phyloP scores from a whole-genome alignment of 2,888 invertebrate genomes.

The Zhengitettix transpicula region DNA sequence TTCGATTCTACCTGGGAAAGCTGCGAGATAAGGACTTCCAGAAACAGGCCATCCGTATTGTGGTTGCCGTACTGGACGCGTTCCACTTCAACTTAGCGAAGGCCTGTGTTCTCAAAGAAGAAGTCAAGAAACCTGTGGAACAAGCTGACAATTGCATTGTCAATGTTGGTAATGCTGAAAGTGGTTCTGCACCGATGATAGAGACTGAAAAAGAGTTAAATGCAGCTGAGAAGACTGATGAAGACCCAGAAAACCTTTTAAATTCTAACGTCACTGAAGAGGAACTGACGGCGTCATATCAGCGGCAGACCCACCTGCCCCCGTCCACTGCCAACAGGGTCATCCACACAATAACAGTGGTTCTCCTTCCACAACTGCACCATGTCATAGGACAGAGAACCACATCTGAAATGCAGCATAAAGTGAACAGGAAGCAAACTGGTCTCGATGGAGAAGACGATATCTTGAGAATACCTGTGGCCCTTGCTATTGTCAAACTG shows the following conservation, averaged over 20 bases:
- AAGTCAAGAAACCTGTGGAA: too few species aligned
- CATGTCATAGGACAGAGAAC: conserved; percentile 49
- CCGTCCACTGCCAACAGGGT: conserved; percentile 61
- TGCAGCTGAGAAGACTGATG: neutral
- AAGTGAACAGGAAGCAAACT: conserved; percentile 51
- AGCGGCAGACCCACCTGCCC: conserved; percentile 32
- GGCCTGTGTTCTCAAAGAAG: neutral
- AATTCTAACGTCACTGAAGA: too few species aligned
- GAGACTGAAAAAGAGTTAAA: neutral
- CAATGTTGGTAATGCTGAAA: too few species aligned
- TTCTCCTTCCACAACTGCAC: conserved; percentile 66
- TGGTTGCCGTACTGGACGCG: conserved; percentile 66
- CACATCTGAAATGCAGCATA: conserved; percentile 58
- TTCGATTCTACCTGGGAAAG: conserved; percentile 64
- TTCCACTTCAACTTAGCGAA: conserved; percentile 68
- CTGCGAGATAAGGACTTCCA: conserved; percentile 57
- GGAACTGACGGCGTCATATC: too few species aligned
- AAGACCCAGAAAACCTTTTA: neutral
- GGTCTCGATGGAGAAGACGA: conserved; percentile 68
- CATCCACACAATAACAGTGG: conserved; percentile 47
- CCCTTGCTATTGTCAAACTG: conserved; percentile 80
- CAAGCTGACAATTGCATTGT: too few species aligned
- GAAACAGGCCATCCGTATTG: conserved; percentile 61
- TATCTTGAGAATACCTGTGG: conserved; percentile 77
- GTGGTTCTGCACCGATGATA: too few species aligned